A percentile compares a stretch with the other conserved stretches of the same genome.
Evolutionary conservation across 2,797 vertebrate genomes (phyloP).

Genomic region (Limnodromus scolopaceus): DNA sequence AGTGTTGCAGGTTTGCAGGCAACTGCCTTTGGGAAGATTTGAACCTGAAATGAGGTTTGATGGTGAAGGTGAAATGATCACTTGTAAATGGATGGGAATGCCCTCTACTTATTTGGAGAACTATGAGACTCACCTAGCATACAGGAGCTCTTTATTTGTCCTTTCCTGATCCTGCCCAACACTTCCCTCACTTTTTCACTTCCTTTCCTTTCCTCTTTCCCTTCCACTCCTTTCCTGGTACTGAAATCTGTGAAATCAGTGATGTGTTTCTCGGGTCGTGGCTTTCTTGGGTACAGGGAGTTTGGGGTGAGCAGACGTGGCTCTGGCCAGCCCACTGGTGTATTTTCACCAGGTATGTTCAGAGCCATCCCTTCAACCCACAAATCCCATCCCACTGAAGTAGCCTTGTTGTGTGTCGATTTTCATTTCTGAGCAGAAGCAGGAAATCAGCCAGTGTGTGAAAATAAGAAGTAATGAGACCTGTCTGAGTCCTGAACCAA

Average conservation of each 20-base stretch:
- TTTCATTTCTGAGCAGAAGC: neutral
- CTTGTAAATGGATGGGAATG: neutral
- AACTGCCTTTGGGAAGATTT: neutral
- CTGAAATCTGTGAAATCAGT: neutral
- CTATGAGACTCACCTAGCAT: neutral
- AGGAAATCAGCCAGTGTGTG: neutral
- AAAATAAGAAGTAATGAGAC: neutral
- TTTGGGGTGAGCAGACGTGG: accelerated
- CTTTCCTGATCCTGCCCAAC: neutral
- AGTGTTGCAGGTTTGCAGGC: neutral
- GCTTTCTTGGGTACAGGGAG: accelerated
- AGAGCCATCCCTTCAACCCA: neutral
- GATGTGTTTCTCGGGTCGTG: neutral
- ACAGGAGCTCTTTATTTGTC: neutral
- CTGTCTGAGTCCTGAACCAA: neutral
- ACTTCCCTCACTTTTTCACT: neutral
- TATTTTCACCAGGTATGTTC: neutral
- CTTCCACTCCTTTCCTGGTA: neutral
- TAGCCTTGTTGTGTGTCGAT: neutral
- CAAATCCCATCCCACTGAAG: neutral
- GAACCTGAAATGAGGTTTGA: neutral
- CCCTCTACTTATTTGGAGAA: neutral
- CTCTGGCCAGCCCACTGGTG: accelerated
- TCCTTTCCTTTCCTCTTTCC: neutral
- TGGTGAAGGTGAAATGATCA: neutral